Conservation (phyloP, 35 echinoderm and acorn worm species). For the Ophiothrix spiculata region DNA sequence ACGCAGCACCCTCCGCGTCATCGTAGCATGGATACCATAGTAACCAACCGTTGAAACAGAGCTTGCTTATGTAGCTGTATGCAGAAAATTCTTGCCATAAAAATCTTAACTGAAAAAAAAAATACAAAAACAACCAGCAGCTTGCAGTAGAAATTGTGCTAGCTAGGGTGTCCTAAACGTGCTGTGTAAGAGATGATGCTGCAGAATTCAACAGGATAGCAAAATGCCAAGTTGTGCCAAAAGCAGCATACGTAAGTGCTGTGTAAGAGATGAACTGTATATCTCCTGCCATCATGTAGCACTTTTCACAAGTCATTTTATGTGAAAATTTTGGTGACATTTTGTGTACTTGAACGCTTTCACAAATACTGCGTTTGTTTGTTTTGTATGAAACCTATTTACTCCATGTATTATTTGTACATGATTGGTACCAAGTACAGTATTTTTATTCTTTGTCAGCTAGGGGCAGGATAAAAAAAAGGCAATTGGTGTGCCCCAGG, state of each 20-base stretch:
- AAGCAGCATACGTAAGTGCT: too few relatives aligned
- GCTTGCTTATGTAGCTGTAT: background rate
- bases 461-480: background rate
- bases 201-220: too few relatives aligned
- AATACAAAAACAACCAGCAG: too few relatives aligned
- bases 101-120: background rate
- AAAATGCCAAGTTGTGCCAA: too few relatives aligned
- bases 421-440: background rate
- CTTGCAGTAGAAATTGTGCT: background rate
- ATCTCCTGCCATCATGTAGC: background rate
- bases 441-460: background rate
- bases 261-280: too few relatives aligned
- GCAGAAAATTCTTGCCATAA: conserved; percentile 7
- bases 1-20: background rate
- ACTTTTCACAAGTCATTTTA: background rate
- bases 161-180: background rate
- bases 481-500: background rate
- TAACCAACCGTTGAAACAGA: background rate
- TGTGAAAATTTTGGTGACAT: background rate
- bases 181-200: background rate
- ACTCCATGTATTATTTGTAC: background rate
- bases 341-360: background rate
- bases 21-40: too few relatives aligned
- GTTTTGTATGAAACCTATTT: background rate
- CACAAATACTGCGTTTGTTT: background rate